Conservation (phyloP, 37 sponge, comb jelly and placozoan genomes). For the Diacarnus erythraeanus region DNA sequence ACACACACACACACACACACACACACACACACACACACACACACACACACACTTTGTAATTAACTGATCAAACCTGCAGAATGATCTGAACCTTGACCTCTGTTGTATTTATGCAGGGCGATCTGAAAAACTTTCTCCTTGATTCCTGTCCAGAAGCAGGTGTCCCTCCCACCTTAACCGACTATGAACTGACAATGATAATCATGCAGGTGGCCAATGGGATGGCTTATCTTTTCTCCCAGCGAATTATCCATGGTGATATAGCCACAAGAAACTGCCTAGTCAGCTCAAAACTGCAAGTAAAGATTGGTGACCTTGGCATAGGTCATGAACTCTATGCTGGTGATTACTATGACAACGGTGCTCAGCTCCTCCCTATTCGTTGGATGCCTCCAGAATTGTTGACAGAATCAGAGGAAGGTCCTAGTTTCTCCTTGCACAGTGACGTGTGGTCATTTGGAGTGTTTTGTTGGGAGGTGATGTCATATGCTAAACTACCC, state of each 20-base stretch:
- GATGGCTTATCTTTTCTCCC: constrained; percentile 80
- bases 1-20: too few species aligned
- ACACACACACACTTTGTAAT: too few species aligned
- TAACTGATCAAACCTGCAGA: too few species aligned
- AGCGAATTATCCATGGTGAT: constrained; percentile 83
- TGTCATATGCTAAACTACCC: constrained; percentile 63
- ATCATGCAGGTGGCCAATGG: constrained; percentile 79
- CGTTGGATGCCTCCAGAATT: constrained; percentile 95
- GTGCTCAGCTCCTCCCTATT: constrained; percentile 77
- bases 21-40: too few species aligned
- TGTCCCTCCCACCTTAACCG: constrained; percentile 33
- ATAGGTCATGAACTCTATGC: constrained; percentile 83
- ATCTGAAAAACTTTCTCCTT: constrained; percentile 71
- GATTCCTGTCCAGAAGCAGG: constrained; percentile 35
- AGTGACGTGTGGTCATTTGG: constrained; percentile 93
- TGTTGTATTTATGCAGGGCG: constrained; percentile 60
- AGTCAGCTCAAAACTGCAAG: constrained; percentile 58
- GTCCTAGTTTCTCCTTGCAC: constrained; percentile 77
- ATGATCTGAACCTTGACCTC: too few species aligned
- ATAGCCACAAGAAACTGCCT: constrained; percentile 86
- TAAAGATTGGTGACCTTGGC: constrained; percentile 87
- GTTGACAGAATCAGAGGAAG: constrained; percentile 20
- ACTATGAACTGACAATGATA: constrained; percentile 42
- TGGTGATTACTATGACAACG: constrained; percentile 85
- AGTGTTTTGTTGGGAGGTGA: constrained; percentile 91